These are phyloP conservation scores for Microcebus tavaratra DNA, from an alignment of 2,113 vertebrate genomes.

Conservation along the genomic window DNA sequence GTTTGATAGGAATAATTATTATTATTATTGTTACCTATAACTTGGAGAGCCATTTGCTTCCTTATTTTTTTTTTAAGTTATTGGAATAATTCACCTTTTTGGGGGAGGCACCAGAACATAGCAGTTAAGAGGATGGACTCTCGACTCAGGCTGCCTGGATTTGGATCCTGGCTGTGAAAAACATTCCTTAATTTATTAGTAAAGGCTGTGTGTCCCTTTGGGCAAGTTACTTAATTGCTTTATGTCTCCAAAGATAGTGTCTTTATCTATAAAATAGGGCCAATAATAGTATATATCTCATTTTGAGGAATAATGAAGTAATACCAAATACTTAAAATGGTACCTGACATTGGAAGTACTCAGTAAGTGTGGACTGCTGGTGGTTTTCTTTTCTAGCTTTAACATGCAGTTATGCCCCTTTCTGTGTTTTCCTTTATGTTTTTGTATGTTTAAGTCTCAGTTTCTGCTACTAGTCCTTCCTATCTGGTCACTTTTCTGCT, in stretches of 20 bases:
- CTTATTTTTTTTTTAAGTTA: background rate
- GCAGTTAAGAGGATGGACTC: background rate
- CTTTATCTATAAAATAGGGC: background rate
- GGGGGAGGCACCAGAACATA: background rate
- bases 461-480: background rate
- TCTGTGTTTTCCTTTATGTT: background rate
- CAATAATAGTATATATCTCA: background rate
- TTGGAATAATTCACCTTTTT: background rate
- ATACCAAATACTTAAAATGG: background rate
- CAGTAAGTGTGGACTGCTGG: background rate
- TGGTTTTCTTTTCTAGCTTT: background rate
- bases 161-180: background rate
- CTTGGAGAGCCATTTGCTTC: background rate
- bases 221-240: background rate
- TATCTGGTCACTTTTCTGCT: background rate
- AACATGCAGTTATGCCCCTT: background rate
- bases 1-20: background rate
- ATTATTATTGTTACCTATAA: background rate
- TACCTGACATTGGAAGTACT: background rate
- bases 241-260: background rate
- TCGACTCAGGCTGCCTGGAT: background rate
- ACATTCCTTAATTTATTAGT: no score
- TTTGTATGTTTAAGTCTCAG: background rate
- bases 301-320: background rate
- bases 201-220: background rate